A percentile compares a stretch with the other conserved stretches of the same genome.
Conservation (phyloP, 2,797 vertebrate genomes). For the Dipus sagitta region DNA sequence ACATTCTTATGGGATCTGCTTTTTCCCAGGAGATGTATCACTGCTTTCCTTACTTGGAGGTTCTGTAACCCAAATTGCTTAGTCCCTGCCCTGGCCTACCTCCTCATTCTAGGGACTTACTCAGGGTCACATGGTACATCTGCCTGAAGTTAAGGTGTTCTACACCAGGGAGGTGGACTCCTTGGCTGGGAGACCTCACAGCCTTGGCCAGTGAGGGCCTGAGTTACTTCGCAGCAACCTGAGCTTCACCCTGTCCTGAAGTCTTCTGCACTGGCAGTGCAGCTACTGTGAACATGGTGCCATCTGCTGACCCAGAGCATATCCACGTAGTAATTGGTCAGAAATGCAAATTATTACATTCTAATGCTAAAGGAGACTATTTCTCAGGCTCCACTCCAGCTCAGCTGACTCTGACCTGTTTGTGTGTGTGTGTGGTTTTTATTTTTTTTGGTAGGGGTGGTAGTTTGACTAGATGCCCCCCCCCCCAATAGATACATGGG, state of each 20-base stretch:
- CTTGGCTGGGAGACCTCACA: background rate
- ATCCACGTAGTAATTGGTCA: background rate
- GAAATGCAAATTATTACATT: background rate
- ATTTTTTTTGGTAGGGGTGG: too few species aligned
- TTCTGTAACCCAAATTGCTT: background rate
- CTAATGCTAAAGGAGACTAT: background rate
- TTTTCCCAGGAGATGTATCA: background rate
- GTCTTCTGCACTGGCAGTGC: background rate
- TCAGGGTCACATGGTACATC: background rate
- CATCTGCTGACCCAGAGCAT: background rate
- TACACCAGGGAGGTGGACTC: too few species aligned
- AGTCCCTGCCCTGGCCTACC: background rate
- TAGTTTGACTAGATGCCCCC: too few species aligned
- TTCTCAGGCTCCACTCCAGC: background rate
- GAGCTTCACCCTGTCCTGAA: rapidly evolving
- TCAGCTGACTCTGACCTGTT: background rate
- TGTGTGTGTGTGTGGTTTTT: too few species aligned
- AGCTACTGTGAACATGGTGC: background rate
- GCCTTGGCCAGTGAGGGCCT: background rate
- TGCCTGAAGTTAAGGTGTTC: too few species aligned
- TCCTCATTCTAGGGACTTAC: background rate
- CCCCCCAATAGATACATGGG: too few species aligned
- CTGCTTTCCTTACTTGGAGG: background rate
- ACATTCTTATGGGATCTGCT: background rate
- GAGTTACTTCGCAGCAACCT: background rate